Base-by-base conservation (phyloP, 2,113 vertebrate genomes). In the Rhegmatorhina hoffmannsi region DNA sequence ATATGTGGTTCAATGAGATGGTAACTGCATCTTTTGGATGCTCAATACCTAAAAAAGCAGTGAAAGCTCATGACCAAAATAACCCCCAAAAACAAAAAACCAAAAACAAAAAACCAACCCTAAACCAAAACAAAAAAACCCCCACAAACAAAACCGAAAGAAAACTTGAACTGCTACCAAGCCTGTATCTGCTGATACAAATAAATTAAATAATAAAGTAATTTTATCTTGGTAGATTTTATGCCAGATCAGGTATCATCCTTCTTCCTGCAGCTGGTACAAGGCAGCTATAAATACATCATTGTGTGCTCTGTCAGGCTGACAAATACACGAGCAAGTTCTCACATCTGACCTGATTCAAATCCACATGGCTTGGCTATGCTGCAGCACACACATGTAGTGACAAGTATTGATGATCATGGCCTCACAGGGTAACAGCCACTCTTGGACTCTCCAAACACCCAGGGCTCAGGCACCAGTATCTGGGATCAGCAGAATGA, bases 181-280 rank as follows among this genome's bases (percentile, higher is more conserved):
- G 49, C 4, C 14, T 43, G 40, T 43, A 43, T 88, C 53, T 52
- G 49, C 86, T 80, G 89, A 56, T 56, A 79, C 7, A 84, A 62
- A 84, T 26, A n/a, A 26, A 7, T 84, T 44, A n/a, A 52, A 52
- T 8, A 52, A 52, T 52, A 28, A 62, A 88, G 76, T 53, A 84
- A 92, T 77, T 94, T 90, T 89, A 89, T 89, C 80, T 80, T 28
- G 20, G 49, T 74, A 80, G 86, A 81, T 85, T 92, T 95, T 70
- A 64, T 87, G 76, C 68, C 93, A 91, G 87, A 92, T 92, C 87
- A 91, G 73, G 68, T 89, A 89, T 91, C 93, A 91, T 80, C 63
- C 64, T 77, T 66, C 73, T 89, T 92, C 80, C 94, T 89, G 89
- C 94, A 94, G 89, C 96, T 95, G 89, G 89, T 77, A 84, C 0